Conservation (phyloP, 2,113 vertebrate genomes). For the Phalacrocorax brasilianus region DNA sequence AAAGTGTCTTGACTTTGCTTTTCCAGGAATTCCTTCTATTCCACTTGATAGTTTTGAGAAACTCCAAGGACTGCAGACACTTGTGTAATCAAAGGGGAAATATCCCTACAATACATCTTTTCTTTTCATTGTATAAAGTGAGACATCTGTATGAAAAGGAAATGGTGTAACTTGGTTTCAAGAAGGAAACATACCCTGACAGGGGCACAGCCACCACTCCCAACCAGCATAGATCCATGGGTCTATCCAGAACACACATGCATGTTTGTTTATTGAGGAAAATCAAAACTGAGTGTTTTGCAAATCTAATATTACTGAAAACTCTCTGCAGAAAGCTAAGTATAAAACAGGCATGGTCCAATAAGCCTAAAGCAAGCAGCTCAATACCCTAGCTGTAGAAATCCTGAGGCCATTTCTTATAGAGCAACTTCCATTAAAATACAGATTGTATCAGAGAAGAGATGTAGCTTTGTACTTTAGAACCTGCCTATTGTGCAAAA, state of each 20-base stretch:
- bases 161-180: neutral
- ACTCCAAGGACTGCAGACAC: neutral
- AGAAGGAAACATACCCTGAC: neutral
- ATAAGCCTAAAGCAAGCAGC: slow-evolving; percentile 32
- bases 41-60: neutral
- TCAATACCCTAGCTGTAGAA: slow-evolving; percentile 12
- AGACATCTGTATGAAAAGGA: neutral
- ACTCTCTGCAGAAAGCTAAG: neutral
- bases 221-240: neutral
- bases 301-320: neutral
- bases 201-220: neutral
- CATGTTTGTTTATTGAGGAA: neutral
- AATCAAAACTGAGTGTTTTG: neutral
- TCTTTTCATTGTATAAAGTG: neutral
- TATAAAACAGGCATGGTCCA: slow-evolving; percentile 19
- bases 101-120: neutral
- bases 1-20: neutral
- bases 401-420: slow-evolving; percentile 9
- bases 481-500: slow-evolving; percentile 44
- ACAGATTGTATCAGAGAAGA: slow-evolving; percentile 44
- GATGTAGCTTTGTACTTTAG: slow-evolving; percentile 44
- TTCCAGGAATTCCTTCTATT: neutral
- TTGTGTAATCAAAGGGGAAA: neutral
- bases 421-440: slow-evolving; percentile 34
- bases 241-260: neutral